Conservation (phyloP, 2,888 invertebrate species). For the Dynastes hyllus region DNA sequence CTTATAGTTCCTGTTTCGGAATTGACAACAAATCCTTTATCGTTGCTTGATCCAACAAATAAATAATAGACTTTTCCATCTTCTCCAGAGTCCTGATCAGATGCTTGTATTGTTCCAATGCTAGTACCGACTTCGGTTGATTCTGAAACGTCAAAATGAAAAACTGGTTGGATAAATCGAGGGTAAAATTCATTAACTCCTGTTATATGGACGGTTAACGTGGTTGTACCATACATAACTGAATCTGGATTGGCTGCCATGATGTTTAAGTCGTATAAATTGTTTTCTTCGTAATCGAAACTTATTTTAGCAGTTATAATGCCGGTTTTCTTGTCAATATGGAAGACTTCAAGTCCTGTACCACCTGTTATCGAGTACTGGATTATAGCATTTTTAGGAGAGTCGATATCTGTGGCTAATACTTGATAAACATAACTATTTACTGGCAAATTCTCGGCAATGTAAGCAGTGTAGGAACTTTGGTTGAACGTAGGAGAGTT, state of each 20-base stretch:
- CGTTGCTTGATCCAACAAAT: conserved; percentile 94
- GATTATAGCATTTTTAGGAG: conserved; percentile 89
- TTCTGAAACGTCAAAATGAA: conserved; percentile 94
- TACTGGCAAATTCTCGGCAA: conserved; percentile 87
- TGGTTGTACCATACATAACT: conserved; percentile 83
- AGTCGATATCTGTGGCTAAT: conserved; percentile 88
- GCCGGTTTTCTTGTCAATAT: conserved; percentile 85
- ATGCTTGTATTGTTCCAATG: conserved; percentile 90
- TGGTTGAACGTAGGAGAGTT: conserved; percentile 92
- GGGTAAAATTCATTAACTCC: conserved; percentile 94
- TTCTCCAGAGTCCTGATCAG: conserved; percentile 90
- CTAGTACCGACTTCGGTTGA: conserved; percentile 89
- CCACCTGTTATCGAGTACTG: conserved; percentile 88
- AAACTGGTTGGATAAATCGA: conserved; percentile 90
- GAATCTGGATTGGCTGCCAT: conserved; percentile 92
- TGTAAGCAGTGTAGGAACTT: conserved; percentile 82
- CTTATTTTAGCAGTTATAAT: conserved; percentile 82
- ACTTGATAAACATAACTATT: conserved; percentile 85
- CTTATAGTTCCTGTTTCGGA: conserved; percentile 88
- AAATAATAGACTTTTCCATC: conserved; percentile 93
- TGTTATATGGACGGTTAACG: conserved; percentile 83
- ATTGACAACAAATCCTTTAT: conserved; percentile 91
- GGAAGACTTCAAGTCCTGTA: conserved; percentile 83
- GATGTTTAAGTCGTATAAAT: conserved; percentile 82
- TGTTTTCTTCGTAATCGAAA: conserved; percentile 92